A percentile compares a stretch with the other conserved stretches of the same genome.
Evolutionary conservation across 2,888 invertebrate genomes (phyloP).

Genomic region (Sinodicranocentrus sp.): DNA sequence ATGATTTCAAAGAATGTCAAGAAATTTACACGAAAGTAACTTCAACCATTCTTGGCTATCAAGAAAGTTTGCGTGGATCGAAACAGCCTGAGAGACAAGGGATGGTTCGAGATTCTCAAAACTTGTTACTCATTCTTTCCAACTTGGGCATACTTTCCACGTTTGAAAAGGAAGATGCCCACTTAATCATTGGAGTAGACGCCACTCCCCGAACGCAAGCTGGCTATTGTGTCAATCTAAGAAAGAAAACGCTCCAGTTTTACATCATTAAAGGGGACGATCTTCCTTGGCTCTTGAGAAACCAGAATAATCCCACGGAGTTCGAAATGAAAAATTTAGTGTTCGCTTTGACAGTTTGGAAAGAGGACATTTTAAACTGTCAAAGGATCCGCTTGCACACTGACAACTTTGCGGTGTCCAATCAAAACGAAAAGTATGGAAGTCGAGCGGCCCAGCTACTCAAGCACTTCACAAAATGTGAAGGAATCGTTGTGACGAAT

Average conservation of each 20-base stretch:
- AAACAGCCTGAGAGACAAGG: too few species aligned
- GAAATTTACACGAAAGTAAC: too few species aligned
- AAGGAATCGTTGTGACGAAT: constrained; percentile 27
- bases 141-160: too few species aligned
- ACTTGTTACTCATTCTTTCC: too few species aligned
- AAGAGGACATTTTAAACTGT: constrained; percentile 24
- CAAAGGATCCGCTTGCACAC: constrained; percentile 29
- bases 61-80: too few species aligned
- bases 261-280: constrained; percentile 34
- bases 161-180: too few species aligned
- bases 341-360: constrained; percentile 62
- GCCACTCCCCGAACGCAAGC: constrained; percentile 26
- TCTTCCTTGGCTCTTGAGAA: constrained; percentile 49
- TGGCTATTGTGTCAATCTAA: constrained; percentile 54
- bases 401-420: constrained; percentile 17
- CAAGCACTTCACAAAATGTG: constrained; percentile 13
- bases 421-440: constrained; percentile 21
- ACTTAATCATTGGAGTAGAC: constrained; percentile 43
- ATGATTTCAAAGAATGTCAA: too few species aligned
- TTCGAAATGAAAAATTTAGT: constrained; percentile 64
- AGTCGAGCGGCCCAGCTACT: constrained; percentile 13
- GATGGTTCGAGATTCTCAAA: too few species aligned
- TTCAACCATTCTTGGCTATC: too few species aligned
- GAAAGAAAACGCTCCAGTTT: constrained; percentile 16
- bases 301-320: constrained; percentile 31